Base-by-base conservation (phyloP, 2,113 vertebrate species). In the Numenius arquata region DNA sequence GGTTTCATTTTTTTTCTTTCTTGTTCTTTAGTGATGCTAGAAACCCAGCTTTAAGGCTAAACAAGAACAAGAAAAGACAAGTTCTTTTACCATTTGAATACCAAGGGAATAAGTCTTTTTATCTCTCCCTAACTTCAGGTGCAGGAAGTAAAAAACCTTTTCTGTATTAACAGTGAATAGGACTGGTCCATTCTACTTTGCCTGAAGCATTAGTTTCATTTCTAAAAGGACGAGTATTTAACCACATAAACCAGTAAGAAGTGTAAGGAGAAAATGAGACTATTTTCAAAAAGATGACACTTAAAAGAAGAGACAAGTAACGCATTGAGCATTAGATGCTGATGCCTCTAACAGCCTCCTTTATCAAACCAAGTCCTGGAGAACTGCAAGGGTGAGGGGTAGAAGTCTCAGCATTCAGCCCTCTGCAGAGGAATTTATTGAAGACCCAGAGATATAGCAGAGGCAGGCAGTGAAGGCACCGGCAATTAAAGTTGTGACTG, bases 1-100 rank as follows among this genome's bases (percentile, higher is more conserved):
- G 84, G 34, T 34, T 93, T 85, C 53, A 66, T 95, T 97, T 96
- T 97, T 96, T 94, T 66, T 77, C 47, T 94, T 93, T 88, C 66
- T 50, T 89, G 26, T 47, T 87, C 90, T 95, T 95, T 65, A 77
- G 80, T 34, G 58, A 63, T 87, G 72, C 74, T 93, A 91, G 85
- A 97, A 96, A 93, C 59, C 62, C 43, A 90, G 82, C 71, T 96
- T 93, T 85, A 47, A 58, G 61, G 47, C 45, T 90, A 81, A 95
- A 94, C 48, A 85, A 74, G 88, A 97, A 75, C n/a, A 94, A 94
- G 93, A 93, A 89, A 96, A 74, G 61, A 65, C 20, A 89, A 91
- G 52, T 82, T 92, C 36, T 97, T 90, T 95, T 79, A 93, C 40
- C 20, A 65, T 89, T 94, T 94, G 41, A 97, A 85, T 94, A 43